These are phyloP conservation scores for Xiphophorus hellerii DNA, from an alignment of 2,113 vertebrate species.

Conservation along the genomic window DNA sequence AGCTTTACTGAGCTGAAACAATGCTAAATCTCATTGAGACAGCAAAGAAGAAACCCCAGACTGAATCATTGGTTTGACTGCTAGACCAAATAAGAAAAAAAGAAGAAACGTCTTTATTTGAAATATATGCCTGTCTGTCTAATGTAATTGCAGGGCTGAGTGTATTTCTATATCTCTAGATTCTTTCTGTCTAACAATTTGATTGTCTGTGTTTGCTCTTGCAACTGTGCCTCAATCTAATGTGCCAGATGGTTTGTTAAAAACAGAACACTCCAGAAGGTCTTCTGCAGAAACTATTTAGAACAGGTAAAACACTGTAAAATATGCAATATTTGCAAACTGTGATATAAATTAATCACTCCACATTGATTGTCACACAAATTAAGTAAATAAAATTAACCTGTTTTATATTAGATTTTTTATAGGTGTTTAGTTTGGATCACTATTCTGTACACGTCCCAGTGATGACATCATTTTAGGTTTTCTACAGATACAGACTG, in stretches of 20 bases:
- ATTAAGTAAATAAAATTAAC: not conserved
- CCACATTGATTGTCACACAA: not conserved
- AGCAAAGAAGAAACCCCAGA: constrained; percentile 25
- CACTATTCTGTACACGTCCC: not conserved
- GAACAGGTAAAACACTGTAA: not conserved
- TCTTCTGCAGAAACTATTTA: not conserved
- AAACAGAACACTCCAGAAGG: not conserved
- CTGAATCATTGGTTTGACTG: constrained; percentile 27
- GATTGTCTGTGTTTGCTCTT: constrained; percentile 5
- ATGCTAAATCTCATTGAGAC: constrained; percentile 45
- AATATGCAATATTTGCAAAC: not conserved
- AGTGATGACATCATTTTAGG: not conserved
- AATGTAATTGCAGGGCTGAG: constrained; percentile 27
- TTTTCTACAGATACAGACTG: not conserved
- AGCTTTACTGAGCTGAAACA: constrained; percentile 40
- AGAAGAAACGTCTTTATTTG: not conserved
- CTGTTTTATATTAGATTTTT: not conserved
- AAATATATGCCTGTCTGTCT: constrained; percentile 43
- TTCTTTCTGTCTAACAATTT: constrained; percentile 9
- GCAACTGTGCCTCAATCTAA: not conserved
- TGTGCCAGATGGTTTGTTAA: not conserved
- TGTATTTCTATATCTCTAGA: constrained; percentile 21
- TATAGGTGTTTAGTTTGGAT: not conserved
- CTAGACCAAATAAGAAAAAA: constrained; percentile 3
- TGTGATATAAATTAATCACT: not conserved